Base-by-base conservation (phyloP, 1,140 invertebrate species). In the Oryctes rhinoceros region DNA sequence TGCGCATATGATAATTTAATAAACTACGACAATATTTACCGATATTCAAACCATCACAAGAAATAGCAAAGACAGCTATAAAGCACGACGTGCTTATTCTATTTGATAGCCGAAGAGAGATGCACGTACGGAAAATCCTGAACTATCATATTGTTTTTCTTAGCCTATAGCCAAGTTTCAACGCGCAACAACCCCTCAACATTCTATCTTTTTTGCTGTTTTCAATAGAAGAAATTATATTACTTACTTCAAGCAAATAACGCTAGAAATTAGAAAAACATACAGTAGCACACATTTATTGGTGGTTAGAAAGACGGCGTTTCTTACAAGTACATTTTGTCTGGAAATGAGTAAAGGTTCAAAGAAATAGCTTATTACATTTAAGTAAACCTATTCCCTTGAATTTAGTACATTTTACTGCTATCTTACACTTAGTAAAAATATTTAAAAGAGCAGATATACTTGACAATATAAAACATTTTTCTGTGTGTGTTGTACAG, bases 121-220 rank as follows among this genome's bases (percentile, higher is more conserved):
- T n/a, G n/a, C n/a, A n/a, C n/a, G n/a, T n/a, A n/a, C n/a, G n/a
- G n/a, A n/a, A 30, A 30, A 30, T 30, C 24, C 24, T 10, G 49
- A 30, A 30, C 24, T 2, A 2, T 30, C 49, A 53, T 53, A 15
- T 53, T 30, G 2, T 30, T 1, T n/a, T 10, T 13, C 49, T 4
- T 53, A n/a, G 49, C n/a, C 49, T n/a, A 53, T 53, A 53, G n/a
- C 48, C 48, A 49, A 49, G 48, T 49, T 49, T 49, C 48, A 49
- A 53, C 49, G 49, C 13, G 49, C 13, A 53, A 53, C 49, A 53
- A 53, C 49, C 49, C 49, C 49, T 53, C 49, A 4, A 53, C 49
- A 53, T 53, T 53, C 2, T 30, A 30, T 1, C 49, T 53, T 9
- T 53, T 53, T 53, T 53, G 49, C 49, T 53, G 49, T 53, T 11